Base-by-base conservation (phyloP, 1,140 invertebrate genomes). In the Homalodisca vitripennis region DNA sequence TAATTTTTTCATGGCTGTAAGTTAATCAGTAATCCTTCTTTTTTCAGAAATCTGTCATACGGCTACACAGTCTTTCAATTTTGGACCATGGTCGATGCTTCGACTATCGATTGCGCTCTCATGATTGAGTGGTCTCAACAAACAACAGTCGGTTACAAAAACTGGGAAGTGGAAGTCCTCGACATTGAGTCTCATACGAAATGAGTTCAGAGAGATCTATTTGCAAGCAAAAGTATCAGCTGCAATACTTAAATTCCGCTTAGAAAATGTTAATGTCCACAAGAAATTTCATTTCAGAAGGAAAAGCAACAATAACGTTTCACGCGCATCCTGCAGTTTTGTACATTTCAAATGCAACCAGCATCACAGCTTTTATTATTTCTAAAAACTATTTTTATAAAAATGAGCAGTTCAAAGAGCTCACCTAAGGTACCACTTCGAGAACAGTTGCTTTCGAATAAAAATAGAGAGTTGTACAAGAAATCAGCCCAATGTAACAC, bases 201-300 rank as follows among this genome's bases (percentile, higher is more conserved):
- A 95, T 78, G 87, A 91, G 81, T 84, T 89, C 75, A 82, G 87
- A 3, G 89, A 94, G 34, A 62, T 68, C 22, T 68, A n/a, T 20
- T 60, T 68, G 22, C 20, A 31, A 22, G 32, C 31, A n/a, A 53
- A 34, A 34, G 20, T 30, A 30, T 20, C 31, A 60, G 55, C 26
- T 57, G 20, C 57, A 22, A 68, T 20, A 2, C 57, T 55, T 32
- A 88, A 87, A 75, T 82, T 92, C 34, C 77, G 82, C 13, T 71
- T 92, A 0, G 88, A 87, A 80, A 85, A 88, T 62, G 84, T 95
- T 6, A 85, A 86, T 72, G 87, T 97, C 1, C 90, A 94, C 74
- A 95, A 94, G 75, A 93, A 91, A 76, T n/a, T 98, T 96, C 80
- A 90, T 94, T 82, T 82, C 84, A 24, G 94, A 97, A 80, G 95